Evolutionary conservation across 2,113 vertebrate genomes (phyloP), one percentile per base, ranked within the genome.

Genomic region (Polypterus bichir): DNA sequence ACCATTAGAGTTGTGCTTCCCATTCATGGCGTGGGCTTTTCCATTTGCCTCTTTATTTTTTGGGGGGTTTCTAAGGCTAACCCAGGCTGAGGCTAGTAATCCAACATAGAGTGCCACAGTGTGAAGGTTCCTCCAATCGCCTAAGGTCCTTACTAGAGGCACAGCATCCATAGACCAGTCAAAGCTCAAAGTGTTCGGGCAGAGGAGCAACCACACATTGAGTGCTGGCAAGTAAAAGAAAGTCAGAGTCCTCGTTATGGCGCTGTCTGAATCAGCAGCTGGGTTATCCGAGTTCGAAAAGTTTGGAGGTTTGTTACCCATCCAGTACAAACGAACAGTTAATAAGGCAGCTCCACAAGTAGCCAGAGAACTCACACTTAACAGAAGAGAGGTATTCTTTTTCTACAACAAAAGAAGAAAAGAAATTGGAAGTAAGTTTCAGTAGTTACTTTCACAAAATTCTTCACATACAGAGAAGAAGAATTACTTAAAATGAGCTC

Each of bases 271-370:
- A 73, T 99, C 97, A 0, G 95, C 95, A 5, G 93, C 93, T 3
- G 97, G 97, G 79, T 99, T 99, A 83, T 99, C 97, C 0, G 97
- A 99, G 81, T 97, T 98, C 77, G 97, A 99, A 78, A 99, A 99
- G 78, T 93, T 97, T 7, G 97, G 97, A n/a, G 97, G 95, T 61
- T 88, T 97, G 81, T 94, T 98, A 62, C 97, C 95, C 97, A 99
- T 99, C 95, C 97, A 99, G 84, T 96, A 97, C 10, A 99, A 86
- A 52, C 97, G 95, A 70, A 83, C 72, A 49, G 87, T 89, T 72
- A 99, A 74, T 59, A 99, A 81, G 2, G 85, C 60, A 59, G 83
- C 79, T 7, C 94, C 96, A 89, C 94, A 97, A 62, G 70, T 81
- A 44, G 84, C 88, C 83, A 98, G 73, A 67, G 95, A 73, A 66